A percentile compares a stretch with the other conserved stretches of the same genome.
phyloP scores from a whole-genome alignment of 2,797 vertebrate genomes.

The Lacerta agilis region DNA sequence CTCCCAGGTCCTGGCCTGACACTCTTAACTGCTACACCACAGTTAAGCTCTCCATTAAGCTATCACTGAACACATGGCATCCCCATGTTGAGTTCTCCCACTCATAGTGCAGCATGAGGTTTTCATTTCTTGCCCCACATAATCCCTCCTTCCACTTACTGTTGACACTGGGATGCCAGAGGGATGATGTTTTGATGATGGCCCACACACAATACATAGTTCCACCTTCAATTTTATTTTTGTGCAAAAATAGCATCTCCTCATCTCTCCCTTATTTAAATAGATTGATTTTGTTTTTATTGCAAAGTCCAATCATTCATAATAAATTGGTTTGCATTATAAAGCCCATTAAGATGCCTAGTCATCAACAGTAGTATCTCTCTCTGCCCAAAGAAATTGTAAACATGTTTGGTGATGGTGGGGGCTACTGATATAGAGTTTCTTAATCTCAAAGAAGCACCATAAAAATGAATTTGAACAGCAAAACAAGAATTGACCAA shows the following conservation, averaged over 20 bases:
- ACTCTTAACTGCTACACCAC: too few species aligned
- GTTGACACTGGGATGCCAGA: not conserved
- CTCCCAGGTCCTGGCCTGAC: too few species aligned
- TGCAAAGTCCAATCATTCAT: not conserved
- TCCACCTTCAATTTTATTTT: not conserved
- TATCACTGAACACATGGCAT: not conserved
- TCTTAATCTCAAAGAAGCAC: not conserved
- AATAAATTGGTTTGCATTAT: not conserved
- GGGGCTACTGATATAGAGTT: not conserved
- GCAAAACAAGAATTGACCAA: not conserved
- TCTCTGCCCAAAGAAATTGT: not conserved
- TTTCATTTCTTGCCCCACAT: not conserved
- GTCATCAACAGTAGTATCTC: not conserved
- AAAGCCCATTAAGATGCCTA: not conserved
- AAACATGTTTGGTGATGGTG: not conserved
- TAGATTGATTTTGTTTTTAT: not conserved
- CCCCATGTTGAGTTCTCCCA: not conserved
- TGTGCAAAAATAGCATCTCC: conserved; percentile 1
- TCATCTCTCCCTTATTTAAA: not conserved
- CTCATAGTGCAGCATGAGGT: not conserved
- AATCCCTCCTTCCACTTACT: not conserved
- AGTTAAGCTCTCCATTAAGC: too few species aligned
- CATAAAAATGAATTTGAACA: not conserved
- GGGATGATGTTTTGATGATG: not conserved
- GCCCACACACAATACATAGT: not conserved